Base-by-base conservation (phyloP, 2,888 invertebrate species). In the Chorisops tibialis region DNA sequence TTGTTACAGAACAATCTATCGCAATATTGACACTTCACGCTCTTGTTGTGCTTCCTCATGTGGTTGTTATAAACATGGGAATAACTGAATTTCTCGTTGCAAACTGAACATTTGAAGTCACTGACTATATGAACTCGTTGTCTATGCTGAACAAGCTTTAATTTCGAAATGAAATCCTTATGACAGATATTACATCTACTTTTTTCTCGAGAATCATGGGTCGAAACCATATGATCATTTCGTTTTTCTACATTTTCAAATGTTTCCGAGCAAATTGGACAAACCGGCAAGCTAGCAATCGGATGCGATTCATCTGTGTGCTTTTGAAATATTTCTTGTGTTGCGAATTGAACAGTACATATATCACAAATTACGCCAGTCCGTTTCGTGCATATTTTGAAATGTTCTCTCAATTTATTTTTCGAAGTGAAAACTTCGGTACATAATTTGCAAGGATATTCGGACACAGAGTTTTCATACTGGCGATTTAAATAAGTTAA, bases 1-100 rank as follows among this genome's bases (percentile, higher is more conserved):
- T 41, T 60, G 47, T 35, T 22, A 4, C 59, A 37, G 47, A 63
- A 65, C 11, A 61, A 60, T 48, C 63, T 65, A 24, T 62, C 60
- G 52, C 65, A 65, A 49, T 49, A 65, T 48, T 61, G 60, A 30
- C 65, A 30, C 5, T 30, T 30, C 7, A 7, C 5, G 5, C 9
- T 30, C 30, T 30, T 30, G 5, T 30, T 5, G 30, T 30, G 30
- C 9, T 5, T 30, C 9, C 9, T 30, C 1, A 30, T 2, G 3
- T 30, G 30, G 9, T 5, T 9, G 3, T 1, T 30, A 30, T 30
- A 30, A 9, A 9, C 9, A 1, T 5, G 9, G 7, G 30, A 7
- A 9, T 30, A 30, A 5, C 9, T 30, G 30, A 2, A 30, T 52
- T 63, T 58, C 21, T 61, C 9, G 14, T 45, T 48, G 38, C 65